Evolutionary conservation across 53 echinoderm and acorn worm species (phyloP), one percentile per base, ranked within the genome.

Genomic region (Luidia sarsii): DNA sequence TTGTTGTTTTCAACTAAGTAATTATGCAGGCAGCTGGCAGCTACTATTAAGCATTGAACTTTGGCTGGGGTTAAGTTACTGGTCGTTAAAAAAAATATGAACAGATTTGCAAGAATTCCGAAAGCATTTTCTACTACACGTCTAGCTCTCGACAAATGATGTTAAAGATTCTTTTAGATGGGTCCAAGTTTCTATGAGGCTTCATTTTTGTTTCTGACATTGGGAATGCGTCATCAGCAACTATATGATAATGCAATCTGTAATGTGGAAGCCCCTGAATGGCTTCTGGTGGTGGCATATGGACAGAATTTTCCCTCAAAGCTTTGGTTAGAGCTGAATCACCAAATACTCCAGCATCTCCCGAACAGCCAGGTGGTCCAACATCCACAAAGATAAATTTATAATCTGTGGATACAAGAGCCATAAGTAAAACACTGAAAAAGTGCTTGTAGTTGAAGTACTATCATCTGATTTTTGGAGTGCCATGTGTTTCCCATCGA

Each of bases 41-140:
- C 41, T 6, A 41, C 6, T 7, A 41, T 41, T 41, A 41, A 6
- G 11, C 11, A 41, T 41, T 41, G 41, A 6, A 41, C 41, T 41
- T 41, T 41, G 41, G 41, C 6, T 41, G 41, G 41, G 41, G 6
- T 41, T 7, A 41, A 11, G 41, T 41, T 41, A 41, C 80, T 31
- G 18, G 80, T 80, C 14, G 36, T 64, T 1, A 86, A 50, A 8
- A 84, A 46, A 15, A 52, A 9, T 19, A 36, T 59, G 19, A 61
- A 64, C 16, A 66, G 24, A 27, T 66, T 43, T 15, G 81, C 81
- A 29, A 81, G 25, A 9, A 84, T 51, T 1, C 74, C 84, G 25
- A 84, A 82, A 1, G 25, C 55, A 56, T 82, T 82, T 43, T 82
- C 82, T 23, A 80, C 81, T 0, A 67, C 53, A 29, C 81, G 55